Conservation (phyloP, 2,888 invertebrate genomes). For the Aleiodes leptofemur region DNA sequence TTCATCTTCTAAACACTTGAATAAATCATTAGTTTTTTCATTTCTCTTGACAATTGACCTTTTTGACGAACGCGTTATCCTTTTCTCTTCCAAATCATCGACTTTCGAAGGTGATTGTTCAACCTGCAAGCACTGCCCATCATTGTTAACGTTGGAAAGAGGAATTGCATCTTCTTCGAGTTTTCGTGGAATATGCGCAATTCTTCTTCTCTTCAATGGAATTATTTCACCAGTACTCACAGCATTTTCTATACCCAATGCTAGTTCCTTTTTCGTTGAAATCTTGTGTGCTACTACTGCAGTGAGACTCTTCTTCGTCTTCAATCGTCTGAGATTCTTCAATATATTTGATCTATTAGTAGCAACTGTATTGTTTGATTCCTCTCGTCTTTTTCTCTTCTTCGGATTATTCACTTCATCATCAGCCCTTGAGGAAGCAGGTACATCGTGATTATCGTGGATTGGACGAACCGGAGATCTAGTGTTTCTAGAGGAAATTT, state of each 20-base stretch:
- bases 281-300: neutral
- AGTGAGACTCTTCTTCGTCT: constrained; percentile 48
- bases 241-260: neutral
- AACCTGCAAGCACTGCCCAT: neutral
- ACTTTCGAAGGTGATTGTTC: neutral
- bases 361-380: constrained; percentile 17
- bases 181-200: constrained; percentile 60
- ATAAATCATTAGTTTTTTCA: neutral
- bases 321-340: constrained; percentile 57
- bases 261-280: neutral
- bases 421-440: neutral
- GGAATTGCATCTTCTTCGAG: neutral
- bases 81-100: neutral
- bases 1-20: neutral
- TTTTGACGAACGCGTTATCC: constrained; percentile 9
- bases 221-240: neutral
- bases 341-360: constrained; percentile 51
- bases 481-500: neutral
- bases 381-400: constrained; percentile 39
- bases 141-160: neutral
- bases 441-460: neutral
- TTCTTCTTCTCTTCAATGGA: constrained; percentile 58
- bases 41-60: neutral
- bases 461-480: neutral
- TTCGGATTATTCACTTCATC: constrained; percentile 15